Percentiles rank a stretch among this genome's conserved stretches.
Evolutionary conservation across 2,797 vertebrate species (phyloP).

Genomic region (Ctenochaetus hawaiiensis): DNA sequence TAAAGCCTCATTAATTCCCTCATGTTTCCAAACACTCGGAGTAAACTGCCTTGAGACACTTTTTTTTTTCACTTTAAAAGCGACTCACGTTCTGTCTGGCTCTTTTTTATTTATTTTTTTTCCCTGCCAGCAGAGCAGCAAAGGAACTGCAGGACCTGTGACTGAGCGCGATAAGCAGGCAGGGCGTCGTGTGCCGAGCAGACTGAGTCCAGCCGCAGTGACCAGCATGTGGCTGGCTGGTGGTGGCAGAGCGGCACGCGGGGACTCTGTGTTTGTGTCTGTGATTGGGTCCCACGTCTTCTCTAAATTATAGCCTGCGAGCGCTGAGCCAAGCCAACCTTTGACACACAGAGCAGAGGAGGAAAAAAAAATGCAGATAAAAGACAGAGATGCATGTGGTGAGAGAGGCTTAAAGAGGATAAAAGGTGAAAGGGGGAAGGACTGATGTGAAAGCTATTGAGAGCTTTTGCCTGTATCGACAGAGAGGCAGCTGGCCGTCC

Average conservation of each 20-base stretch:
- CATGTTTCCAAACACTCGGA: conserved; percentile 52
- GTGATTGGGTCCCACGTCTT: conserved; percentile 68
- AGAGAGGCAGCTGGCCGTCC: conserved; percentile 40
- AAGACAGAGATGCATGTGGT: conserved; percentile 31
- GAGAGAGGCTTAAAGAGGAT: conserved; percentile 27
- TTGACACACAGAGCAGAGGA: conserved; percentile 57
- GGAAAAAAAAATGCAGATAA: conserved; percentile 43
- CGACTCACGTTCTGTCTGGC: neutral
- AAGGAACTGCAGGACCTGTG: conserved; percentile 1
- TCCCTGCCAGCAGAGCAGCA: neutral
- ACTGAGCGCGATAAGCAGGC: conserved; percentile 58
- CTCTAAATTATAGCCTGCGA: conserved; percentile 73
- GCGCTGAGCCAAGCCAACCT: conserved; percentile 62
- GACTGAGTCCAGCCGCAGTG: conserved; percentile 74
- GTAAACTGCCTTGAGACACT: neutral
- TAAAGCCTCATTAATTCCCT: conserved; percentile 56
- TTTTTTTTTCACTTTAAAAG: conserved; percentile 22
- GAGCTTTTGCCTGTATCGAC: conserved; percentile 32
- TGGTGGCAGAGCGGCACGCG: conserved; percentile 68
- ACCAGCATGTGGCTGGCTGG: conserved; percentile 73
- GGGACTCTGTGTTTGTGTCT: conserved; percentile 75
- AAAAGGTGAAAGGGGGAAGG: conserved; percentile 32
- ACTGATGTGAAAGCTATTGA: conserved; percentile 28
- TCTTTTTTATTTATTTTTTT: neutral
- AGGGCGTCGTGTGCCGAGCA: conserved; percentile 71